Percentiles rank a stretch among this genome's conserved stretches.
These are phyloP conservation scores for Ruditapes philippinarum DNA, from an alignment of 1,140 invertebrate species.

Conservation along the genomic window DNA sequence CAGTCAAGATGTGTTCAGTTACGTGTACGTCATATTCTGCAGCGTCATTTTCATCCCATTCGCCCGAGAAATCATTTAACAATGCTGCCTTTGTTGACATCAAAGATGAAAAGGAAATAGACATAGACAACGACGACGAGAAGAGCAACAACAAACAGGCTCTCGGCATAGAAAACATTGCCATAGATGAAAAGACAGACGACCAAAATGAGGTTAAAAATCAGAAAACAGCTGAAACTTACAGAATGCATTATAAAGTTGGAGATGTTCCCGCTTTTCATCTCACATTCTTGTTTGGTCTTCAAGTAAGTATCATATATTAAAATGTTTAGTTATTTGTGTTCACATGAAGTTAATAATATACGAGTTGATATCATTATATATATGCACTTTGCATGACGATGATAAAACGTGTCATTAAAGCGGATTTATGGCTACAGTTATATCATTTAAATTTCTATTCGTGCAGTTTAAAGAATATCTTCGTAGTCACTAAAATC, in stretches of 20 bases:
- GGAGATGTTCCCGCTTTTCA: conserved; percentile 95
- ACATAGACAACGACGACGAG: background rate
- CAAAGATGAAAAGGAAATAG: background rate
- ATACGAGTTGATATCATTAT: no score
- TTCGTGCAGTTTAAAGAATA: no score
- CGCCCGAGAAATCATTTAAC: background rate
- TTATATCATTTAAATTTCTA: no score
- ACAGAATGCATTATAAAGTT: conserved; percentile 90
- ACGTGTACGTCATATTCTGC: background rate
- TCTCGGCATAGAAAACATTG: background rate
- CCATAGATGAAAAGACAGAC: background rate
- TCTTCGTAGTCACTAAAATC: no score
- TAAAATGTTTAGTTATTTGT: no score
- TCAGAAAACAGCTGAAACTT: background rate
- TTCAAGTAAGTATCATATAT: conserved; percentile 92
- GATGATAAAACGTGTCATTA: no score
- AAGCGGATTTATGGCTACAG: no score
- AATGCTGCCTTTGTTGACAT: background rate
- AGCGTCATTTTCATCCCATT: background rate
- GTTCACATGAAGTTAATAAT: no score
- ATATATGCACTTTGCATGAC: no score
- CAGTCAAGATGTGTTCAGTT: background rate
- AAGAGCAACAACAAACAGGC: background rate
- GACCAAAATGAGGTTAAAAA: background rate
- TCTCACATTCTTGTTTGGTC: conserved; percentile 93